Conservation (phyloP, 2,797 vertebrate genomes). For the Podarcis siculus region DNA sequence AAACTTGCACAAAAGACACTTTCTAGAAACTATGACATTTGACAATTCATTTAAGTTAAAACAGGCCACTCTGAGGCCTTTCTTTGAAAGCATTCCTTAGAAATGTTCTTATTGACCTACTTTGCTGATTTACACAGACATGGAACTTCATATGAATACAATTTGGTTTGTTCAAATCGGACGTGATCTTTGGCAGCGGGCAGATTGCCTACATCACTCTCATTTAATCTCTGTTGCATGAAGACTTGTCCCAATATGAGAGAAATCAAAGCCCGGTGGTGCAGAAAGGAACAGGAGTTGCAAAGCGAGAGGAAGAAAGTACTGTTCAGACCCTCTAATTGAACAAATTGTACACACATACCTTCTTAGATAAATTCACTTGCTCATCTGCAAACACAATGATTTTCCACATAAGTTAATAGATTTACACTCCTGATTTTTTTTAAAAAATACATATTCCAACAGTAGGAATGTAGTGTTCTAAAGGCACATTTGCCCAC, state of each 20-base stretch:
- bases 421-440: not conserved
- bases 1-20: conserved; percentile 46
- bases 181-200: not conserved
- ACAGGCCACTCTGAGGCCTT: conserved; percentile 21
- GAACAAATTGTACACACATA: not conserved
- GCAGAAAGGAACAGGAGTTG: not conserved
- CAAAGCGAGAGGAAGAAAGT: too few species aligned
- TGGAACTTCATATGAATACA: conserved; percentile 7
- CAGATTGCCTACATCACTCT: not conserved
- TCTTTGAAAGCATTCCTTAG: conserved; percentile 40
- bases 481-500: not conserved
- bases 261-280: conserved; percentile 6
- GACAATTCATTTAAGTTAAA: conserved; percentile 45
- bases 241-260: not conserved
- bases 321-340: not conserved
- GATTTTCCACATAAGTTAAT: not conserved
- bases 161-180: not conserved
- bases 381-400: not conserved
- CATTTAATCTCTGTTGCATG: not conserved
- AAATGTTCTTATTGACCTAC: conserved; percentile 15
- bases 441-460: not conserved
- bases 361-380: not conserved
- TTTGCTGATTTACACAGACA: conserved; percentile 4
- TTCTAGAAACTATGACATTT: conserved; percentile 24
- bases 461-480: not conserved